These are phyloP conservation scores for Phymastichus coffea DNA, from an alignment of 1,140 invertebrate species.

Conservation along the genomic window DNA sequence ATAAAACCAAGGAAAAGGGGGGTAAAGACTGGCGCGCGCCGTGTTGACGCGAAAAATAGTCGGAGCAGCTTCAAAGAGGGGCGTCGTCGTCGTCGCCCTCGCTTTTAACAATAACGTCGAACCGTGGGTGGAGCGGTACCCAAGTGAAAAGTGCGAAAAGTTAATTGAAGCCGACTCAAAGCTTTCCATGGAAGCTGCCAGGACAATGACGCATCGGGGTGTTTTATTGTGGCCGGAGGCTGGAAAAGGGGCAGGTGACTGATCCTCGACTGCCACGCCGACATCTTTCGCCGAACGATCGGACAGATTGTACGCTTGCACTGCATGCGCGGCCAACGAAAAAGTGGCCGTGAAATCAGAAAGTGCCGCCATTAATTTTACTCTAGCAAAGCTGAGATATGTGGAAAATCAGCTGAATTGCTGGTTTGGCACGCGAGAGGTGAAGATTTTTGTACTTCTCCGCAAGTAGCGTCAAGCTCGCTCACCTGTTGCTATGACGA, in stretches of 20 bases:
- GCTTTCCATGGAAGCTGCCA: not conserved
- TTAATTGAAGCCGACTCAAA: conserved; percentile 18
- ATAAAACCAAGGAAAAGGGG: no score
- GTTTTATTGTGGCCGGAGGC: conserved; percentile 13
- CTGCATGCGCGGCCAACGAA: not conserved
- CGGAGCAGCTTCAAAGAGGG: conserved; percentile 20
- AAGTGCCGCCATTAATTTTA: not conserved
- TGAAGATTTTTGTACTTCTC: not conserved
- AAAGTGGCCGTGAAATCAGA: not conserved
- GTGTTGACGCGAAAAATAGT: not conserved
- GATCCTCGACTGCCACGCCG: conserved; percentile 2
- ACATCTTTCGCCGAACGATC: no score
- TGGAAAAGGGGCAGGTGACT: not conserved
- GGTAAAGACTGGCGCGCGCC: not conserved
- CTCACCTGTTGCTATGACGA: not conserved
- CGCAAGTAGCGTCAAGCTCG: not conserved
- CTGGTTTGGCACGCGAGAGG: not conserved
- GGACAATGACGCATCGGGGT: conserved; percentile 11
- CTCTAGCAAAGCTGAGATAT: no score
- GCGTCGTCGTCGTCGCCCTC: no score
- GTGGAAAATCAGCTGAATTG: not conserved
- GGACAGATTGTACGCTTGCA: not conserved
- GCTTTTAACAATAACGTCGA: no score
- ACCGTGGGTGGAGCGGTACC: conserved; percentile 12
- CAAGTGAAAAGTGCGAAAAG: conserved; percentile 23